Conservation (phyloP, 2,797 vertebrate genomes). For the Passerculus sandwichensis region DNA sequence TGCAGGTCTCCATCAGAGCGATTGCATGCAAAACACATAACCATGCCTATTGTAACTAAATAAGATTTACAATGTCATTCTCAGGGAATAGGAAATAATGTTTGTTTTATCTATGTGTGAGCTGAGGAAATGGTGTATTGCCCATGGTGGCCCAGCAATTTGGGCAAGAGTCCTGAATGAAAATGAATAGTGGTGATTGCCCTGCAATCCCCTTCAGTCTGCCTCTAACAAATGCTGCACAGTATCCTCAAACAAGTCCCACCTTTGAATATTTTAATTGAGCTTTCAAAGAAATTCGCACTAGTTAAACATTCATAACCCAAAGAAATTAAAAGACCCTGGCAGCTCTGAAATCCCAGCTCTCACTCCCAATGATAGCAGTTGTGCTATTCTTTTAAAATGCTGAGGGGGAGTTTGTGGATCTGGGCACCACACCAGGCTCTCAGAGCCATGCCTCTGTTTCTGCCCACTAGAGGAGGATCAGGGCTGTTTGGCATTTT, state of each 20-base stretch:
- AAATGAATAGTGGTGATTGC: neutral
- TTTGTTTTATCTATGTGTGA: neutral
- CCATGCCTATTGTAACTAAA: neutral
- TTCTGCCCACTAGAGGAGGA: neutral
- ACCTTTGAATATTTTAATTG: slow-evolving; percentile 11
- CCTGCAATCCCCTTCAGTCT: neutral
- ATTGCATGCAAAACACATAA: neutral
- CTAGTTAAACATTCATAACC: neutral
- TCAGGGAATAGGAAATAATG: neutral
- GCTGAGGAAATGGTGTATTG: neutral
- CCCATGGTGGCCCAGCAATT: neutral
- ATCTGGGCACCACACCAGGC: neutral
- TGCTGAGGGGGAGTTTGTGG: neutral
- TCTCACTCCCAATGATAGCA: neutral
- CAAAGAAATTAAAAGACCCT: slow-evolving; percentile 1
- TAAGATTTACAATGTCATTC: neutral
- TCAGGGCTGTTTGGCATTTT: neutral
- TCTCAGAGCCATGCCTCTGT: neutral
- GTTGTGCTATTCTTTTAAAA: neutral
- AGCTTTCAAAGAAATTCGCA: slow-evolving; percentile 24
- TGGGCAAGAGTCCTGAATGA: neutral
- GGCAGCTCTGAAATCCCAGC: slow-evolving; percentile 7
- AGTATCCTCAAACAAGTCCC: neutral
- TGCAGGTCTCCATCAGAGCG: neutral
- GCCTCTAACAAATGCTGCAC: neutral